Conservation (phyloP, 2,113 vertebrate genomes). For the Sialia sialis region DNA sequence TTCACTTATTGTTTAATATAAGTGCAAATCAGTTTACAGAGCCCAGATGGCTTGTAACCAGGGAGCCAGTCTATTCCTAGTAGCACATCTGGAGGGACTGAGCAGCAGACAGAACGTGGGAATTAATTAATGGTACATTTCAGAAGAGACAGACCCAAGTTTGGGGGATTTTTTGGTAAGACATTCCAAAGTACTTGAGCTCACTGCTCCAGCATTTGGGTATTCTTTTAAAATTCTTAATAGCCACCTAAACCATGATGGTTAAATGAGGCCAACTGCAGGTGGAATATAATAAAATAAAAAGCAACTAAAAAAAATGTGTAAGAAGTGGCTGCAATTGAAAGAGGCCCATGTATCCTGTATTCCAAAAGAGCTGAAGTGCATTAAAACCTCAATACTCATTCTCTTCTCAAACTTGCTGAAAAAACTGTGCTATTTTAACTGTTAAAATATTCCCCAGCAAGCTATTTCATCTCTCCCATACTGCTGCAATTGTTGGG, state of each 20-base stretch:
- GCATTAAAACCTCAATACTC: background rate
- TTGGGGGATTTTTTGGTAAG: conserved; percentile 16
- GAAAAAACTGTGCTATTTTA: background rate
- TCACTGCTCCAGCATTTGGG: conserved; percentile 17
- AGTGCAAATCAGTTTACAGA: conserved; percentile 76
- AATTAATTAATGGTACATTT: conserved; percentile 69
- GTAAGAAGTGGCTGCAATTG: background rate
- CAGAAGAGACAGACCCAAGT: conserved; percentile 30
- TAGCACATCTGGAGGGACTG: conserved; percentile 68
- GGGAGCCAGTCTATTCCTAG: conserved; percentile 63
- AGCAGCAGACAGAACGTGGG: conserved; percentile 55
- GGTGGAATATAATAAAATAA: conserved; percentile 40
- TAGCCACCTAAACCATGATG: conserved; percentile 16
- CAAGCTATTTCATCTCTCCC: conserved; percentile 7
- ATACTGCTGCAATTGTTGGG: conserved; percentile 9
- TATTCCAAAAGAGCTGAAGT: background rate
- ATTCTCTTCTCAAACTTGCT: background rate
- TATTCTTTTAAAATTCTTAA: conserved; percentile 51
- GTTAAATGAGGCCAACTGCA: conserved; percentile 51
- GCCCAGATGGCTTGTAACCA: conserved; percentile 67
- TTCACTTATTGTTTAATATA: conserved; percentile 75
- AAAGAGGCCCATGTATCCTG: background rate
- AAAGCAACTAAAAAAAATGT: conserved; percentile 29
- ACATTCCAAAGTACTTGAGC: conserved; percentile 36
- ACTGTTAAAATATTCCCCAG: conserved; percentile 27